Base-by-base conservation (phyloP, 2,797 vertebrate species). In the Lepilemur ruficaudatus region DNA sequence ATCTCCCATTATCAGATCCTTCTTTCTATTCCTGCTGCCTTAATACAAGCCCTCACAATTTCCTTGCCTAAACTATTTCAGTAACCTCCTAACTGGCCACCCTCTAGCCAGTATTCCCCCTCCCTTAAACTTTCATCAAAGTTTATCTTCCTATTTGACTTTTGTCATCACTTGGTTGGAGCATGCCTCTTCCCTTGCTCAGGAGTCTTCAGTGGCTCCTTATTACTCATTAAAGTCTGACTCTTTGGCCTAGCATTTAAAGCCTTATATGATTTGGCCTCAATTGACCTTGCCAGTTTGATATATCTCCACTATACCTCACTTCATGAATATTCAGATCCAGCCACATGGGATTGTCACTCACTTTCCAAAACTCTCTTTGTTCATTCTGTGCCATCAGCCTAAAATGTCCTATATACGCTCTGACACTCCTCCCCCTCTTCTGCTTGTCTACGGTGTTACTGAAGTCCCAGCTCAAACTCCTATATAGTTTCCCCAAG, bases 51-150 rank as follows among this genome's bases (percentile, higher is more conserved):
- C 50, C 22, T 95, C 63, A 79, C 38, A 78, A 95, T 93, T 80
- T 86, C 48, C 65, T 94, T 70, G 59, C 13, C 15, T 67, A 28
- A 91, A 85, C 25, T 82, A 92, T 65, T 81, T 91, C 48, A 94
- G 84, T 41, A 94, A 78, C 30, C 75, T 84, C 50, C 38, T 87
- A 73, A 70, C n/a, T 89, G 52, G 55, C 92, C 35, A 61, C 48
- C 59, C 55, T 91, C 25, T 18, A 67, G 80, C 17, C 43, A 72
- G 52, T 23, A 86, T 76, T 32, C 35, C 28, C 80, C 43, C 12
- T 73, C 57, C 76, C 38, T 88, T 94, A 82, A 85, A 52, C 23
- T 80, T 81, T 87, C 85, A 88, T 48, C 32, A 55, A n/a, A 93
- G 32, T 93, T 78, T 52, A 92, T 59, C 17, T 94, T 81, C 46